Base-by-base conservation (phyloP, 2,797 vertebrate genomes). In the Parauchenoglanis ngamensis region DNA sequence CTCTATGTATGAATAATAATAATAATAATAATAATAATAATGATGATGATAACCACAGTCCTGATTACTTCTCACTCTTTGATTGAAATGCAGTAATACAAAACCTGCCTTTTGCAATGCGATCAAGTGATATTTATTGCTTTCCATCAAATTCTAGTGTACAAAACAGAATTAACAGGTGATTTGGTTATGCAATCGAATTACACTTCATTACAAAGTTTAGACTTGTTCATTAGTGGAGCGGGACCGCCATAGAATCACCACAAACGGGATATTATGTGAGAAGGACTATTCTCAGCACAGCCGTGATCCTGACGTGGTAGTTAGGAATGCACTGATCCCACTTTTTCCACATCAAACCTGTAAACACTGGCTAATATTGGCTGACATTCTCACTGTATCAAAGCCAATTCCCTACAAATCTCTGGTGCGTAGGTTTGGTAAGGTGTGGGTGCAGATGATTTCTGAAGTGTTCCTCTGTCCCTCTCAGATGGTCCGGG, bases 401-500 rank as follows among this genome's bases (percentile, higher is more conserved):
- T 56, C 76, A 79, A 40, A 79, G 19, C 31, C 76, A 56, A 56
- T 79, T 59, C 28, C 75, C 7, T 15, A 44, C 21, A 61, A 49
- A 83, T 52, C n/a, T 67, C 19, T 78, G 19, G 1, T 11, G 49
- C 67, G 40, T n/a, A 46, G 13, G 12, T 76, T 61, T 63, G 72
- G 15, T 67, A 5, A 6, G 19, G 1, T 67, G 17, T 67, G 13
- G 15, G 25, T 28, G 65, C 2, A 68, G 25, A 67, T 25, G 35
- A 52, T 8, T 8, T 72, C 11, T 73, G n/a, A 46, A 21, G 19
- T 87, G 57, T 72, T 72, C n/a, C 19, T 85, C 3, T 89, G 21
- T 81, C n/a, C 59, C 40, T n/a, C 35, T 49, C 91, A 97, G 97
- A 94, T 97, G 89, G 95, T 97, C 89, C 95, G 93, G 77, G 95